A percentile compares a stretch with the other conserved stretches of the same genome.
Evolutionary conservation across 2,797 vertebrate species (phyloP).

Genomic region (Halcyon leucocephala): DNA sequence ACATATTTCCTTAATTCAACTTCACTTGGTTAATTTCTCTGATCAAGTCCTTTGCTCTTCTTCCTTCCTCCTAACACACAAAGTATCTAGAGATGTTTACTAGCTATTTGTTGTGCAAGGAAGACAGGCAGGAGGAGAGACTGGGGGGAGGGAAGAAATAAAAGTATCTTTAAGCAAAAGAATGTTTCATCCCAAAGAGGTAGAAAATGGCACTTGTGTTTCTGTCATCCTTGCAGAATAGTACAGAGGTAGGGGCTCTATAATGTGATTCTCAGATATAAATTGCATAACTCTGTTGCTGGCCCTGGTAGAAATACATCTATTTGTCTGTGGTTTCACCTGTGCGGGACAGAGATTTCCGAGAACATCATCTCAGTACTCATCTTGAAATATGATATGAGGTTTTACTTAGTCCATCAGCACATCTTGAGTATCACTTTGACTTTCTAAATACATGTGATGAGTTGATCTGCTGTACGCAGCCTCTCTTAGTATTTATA

Average conservation of each 20-base stretch:
- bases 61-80: not conserved
- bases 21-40: not conserved
- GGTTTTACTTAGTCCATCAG: not conserved
- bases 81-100: not conserved
- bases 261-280: not conserved
- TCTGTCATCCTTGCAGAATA: not conserved
- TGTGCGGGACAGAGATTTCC: not conserved
- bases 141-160: not conserved
- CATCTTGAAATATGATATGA: not conserved
- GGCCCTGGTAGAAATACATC: not conserved
- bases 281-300: not conserved
- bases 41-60: not conserved
- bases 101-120: not conserved
- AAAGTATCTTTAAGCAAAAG: not conserved
- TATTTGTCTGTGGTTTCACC: not conserved
- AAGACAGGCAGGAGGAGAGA: not conserved
- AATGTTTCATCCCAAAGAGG: not conserved
- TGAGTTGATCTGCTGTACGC: not conserved
- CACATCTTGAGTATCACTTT: not conserved
- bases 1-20: not conserved
- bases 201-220: not conserved
- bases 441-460: not conserved
- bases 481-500: not conserved
- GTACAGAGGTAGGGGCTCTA: not conserved
- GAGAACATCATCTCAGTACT: not conserved